phyloP scores from a whole-genome alignment of 2,113 vertebrate species.

The Labeo rohita region DNA sequence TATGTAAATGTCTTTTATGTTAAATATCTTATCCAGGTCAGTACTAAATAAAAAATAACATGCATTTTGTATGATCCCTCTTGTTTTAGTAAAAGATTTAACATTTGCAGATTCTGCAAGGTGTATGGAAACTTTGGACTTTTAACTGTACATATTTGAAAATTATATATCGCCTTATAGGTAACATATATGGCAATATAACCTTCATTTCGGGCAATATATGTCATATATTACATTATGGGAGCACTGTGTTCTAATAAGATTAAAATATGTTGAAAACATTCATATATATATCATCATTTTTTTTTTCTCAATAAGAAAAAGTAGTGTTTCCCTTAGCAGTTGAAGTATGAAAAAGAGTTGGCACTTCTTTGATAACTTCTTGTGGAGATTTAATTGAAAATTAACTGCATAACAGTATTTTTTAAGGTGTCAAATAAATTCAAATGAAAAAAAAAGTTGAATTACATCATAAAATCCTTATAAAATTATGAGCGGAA shows the following conservation, averaged over 20 bases:
- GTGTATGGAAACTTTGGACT: too few species aligned
- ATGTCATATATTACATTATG: not conserved
- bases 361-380: slow-evolving; percentile 5
- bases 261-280: not conserved
- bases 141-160: too few species aligned
- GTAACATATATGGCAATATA: not conserved
- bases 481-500: slow-evolving; percentile 26
- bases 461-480: slow-evolving; percentile 38
- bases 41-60: too few species aligned
- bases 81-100: too few species aligned
- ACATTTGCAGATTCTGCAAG: too few species aligned
- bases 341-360: not conserved
- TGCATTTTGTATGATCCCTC: too few species aligned
- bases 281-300: not conserved
- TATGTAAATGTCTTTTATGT: too few species aligned
- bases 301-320: not conserved
- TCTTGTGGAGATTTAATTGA: slow-evolving; percentile 4
- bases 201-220: too few species aligned
- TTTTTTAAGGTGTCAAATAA: slow-evolving; percentile 35
- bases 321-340: not conserved
- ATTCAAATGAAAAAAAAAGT: slow-evolving; percentile 21
- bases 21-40: too few species aligned
- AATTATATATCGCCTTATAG: not conserved
- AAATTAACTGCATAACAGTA: slow-evolving; percentile 6
- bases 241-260: not conserved